These are phyloP conservation scores for Urophycis tenuis DNA, from an alignment of 2,797 vertebrate species.

Conservation along the genomic window DNA sequence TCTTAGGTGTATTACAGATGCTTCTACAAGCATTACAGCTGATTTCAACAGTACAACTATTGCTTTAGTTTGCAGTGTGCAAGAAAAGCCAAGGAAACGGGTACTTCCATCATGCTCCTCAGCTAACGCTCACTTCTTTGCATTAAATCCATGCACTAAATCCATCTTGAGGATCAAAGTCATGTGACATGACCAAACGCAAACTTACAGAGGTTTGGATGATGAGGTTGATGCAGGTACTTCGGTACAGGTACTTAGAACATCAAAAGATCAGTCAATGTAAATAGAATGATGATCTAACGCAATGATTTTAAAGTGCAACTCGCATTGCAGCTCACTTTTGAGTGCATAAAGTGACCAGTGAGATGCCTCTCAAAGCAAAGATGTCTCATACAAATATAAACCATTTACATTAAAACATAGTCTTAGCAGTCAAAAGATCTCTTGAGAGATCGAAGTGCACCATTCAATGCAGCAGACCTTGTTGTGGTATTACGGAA, in stretches of 20 bases:
- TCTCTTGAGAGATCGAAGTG: background rate
- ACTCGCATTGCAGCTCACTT: background rate
- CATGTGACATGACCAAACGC: background rate
- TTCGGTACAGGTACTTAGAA: background rate
- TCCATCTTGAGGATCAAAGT: background rate
- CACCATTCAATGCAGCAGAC: background rate
- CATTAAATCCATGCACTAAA: background rate
- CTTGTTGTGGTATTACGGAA: background rate
- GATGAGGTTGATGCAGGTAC: background rate
- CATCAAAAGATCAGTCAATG: background rate
- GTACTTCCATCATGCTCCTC: background rate
- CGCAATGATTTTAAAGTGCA: background rate
- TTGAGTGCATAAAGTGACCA: background rate
- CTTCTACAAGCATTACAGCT: background rate
- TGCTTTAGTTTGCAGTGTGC: background rate
- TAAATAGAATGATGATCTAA: background rate
- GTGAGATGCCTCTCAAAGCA: background rate
- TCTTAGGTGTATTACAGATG: background rate
- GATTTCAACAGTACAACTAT: background rate
- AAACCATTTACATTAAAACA: background rate
- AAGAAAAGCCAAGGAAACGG: background rate
- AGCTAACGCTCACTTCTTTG: background rate
- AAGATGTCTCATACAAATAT: background rate
- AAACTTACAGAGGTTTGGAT: background rate
- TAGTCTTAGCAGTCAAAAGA: background rate